phyloP scores from a whole-genome alignment of 1,140 invertebrate genomes.

The Nebria ingens region DNA sequence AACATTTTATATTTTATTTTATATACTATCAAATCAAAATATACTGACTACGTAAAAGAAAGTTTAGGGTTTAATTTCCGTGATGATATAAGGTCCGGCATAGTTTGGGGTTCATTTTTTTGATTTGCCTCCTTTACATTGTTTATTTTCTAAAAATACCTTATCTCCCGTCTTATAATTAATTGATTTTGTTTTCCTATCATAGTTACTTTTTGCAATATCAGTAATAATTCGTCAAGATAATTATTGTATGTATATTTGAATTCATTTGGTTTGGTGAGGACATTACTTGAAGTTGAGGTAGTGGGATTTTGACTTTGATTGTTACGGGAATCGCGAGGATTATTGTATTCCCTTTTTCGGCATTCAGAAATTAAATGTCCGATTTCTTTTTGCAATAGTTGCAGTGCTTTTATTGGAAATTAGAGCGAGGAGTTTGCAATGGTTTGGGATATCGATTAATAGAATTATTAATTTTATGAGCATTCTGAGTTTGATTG shows the following conservation, averaged over 20 bases:
- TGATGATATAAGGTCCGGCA: constrained; percentile 13
- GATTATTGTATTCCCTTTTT: neutral
- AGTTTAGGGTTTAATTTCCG: too few species aligned
- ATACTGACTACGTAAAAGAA: too few species aligned
- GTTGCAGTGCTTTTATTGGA: neutral
- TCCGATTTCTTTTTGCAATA: neutral
- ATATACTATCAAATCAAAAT: too few species aligned
- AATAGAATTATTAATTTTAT: neutral
- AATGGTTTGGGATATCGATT: neutral
- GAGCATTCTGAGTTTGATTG: neutral
- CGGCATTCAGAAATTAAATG: neutral
- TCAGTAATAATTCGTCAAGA: constrained; percentile 17
- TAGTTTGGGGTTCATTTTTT: too few species aligned
- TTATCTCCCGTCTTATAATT: constrained; percentile 19
- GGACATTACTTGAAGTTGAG: constrained; percentile 10
- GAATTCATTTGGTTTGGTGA: constrained; percentile 14
- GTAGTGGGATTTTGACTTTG: constrained; percentile 12
- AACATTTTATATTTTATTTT: too few species aligned
- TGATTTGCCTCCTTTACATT: neutral
- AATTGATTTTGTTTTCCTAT: constrained; percentile 20
- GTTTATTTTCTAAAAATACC: constrained; percentile 12
- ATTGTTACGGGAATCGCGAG: too few species aligned
- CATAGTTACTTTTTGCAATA: constrained; percentile 17
- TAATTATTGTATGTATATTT: constrained; percentile 22
- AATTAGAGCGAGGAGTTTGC: neutral